phyloP scores from a whole-genome alignment of 1,140 invertebrate genomes.

The Cecropterus lyciades region DNA sequence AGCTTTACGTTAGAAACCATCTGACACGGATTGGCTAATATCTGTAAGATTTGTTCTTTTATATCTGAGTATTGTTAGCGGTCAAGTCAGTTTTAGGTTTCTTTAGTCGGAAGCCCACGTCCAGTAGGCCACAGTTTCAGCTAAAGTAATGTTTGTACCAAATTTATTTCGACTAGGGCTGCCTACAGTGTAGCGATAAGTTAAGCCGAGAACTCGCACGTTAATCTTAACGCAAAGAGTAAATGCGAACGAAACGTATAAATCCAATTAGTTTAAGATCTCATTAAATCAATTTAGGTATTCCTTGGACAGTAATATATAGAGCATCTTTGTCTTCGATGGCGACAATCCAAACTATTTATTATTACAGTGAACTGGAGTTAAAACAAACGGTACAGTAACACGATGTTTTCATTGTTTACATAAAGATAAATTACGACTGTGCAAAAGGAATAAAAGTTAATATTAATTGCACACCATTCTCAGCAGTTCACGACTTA shows the following conservation, averaged over 20 bases:
- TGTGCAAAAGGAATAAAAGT: constrained; percentile 35
- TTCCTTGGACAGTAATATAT: constrained; percentile 73
- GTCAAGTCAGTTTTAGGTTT: no score
- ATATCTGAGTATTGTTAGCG: no score
- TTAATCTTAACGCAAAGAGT: constrained; percentile 59
- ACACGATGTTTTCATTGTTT: constrained; percentile 44
- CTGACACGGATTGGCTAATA: no score
- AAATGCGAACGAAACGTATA: constrained; percentile 68
- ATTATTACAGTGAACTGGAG: constrained; percentile 62
- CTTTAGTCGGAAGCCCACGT: background rate
- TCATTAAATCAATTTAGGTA: constrained; percentile 81
- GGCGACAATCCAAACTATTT: constrained; percentile 80
- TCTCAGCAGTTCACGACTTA: constrained; percentile 27
- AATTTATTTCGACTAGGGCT: constrained; percentile 60
- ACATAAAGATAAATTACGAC: constrained; percentile 48
- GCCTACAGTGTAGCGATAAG: constrained; percentile 54
- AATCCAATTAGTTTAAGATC: constrained; percentile 79
- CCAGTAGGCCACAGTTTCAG: constrained; percentile 35
- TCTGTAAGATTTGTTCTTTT: no score
- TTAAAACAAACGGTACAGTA: constrained; percentile 50
- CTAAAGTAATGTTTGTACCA: constrained; percentile 62
- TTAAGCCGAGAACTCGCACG: constrained; percentile 58
- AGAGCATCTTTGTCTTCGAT: constrained; percentile 73
- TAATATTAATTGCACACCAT: constrained; percentile 24
- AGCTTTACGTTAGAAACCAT: no score